phyloP scores from a whole-genome alignment of 1,140 invertebrate species.

The Latrodectus geometricus region DNA sequence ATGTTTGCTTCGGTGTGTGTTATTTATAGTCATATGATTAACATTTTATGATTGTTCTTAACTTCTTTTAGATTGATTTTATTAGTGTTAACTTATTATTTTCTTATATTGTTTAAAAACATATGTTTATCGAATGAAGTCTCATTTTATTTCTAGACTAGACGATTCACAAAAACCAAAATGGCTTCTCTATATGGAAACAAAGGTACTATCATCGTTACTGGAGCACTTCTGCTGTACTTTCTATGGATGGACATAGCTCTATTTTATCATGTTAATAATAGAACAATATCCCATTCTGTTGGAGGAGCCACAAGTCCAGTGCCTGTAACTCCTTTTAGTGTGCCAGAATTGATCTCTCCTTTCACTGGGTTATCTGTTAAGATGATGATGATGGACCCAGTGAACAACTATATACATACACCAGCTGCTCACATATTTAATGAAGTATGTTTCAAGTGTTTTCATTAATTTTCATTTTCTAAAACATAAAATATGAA shows the following conservation, averaged over 20 bases:
- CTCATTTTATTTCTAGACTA: neutral
- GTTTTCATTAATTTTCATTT: too few species aligned
- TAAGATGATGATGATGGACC: slow-evolving; percentile 65
- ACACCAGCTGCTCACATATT: slow-evolving; percentile 63
- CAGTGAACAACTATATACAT: slow-evolving; percentile 64
- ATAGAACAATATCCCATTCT: neutral
- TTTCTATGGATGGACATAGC: slow-evolving; percentile 65
- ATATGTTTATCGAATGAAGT: too few species aligned
- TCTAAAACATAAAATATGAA: too few species aligned
- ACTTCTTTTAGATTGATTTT: too few species aligned
- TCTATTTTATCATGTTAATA: slow-evolving; percentile 64
- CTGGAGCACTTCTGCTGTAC: slow-evolving; percentile 54
- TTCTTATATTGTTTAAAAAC: too few species aligned
- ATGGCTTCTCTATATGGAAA: slow-evolving; percentile 49
- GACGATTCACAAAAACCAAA: neutral
- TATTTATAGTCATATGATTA: too few species aligned
- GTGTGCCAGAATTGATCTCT: slow-evolving; percentile 37
- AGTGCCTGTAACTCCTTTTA: slow-evolving; percentile 3
- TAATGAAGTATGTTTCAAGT: slow-evolving; percentile 34
- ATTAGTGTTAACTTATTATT: too few species aligned
- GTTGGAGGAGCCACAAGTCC: neutral
- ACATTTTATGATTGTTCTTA: too few species aligned
- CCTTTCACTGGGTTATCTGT: slow-evolving; percentile 64
- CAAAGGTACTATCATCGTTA: slow-evolving; percentile 45
- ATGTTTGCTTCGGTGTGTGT: too few species aligned